Percentiles rank a stretch among this genome's conserved stretches.
phyloP scores from a whole-genome alignment of 1,140 invertebrate species.

The Leucophenga varia region DNA sequence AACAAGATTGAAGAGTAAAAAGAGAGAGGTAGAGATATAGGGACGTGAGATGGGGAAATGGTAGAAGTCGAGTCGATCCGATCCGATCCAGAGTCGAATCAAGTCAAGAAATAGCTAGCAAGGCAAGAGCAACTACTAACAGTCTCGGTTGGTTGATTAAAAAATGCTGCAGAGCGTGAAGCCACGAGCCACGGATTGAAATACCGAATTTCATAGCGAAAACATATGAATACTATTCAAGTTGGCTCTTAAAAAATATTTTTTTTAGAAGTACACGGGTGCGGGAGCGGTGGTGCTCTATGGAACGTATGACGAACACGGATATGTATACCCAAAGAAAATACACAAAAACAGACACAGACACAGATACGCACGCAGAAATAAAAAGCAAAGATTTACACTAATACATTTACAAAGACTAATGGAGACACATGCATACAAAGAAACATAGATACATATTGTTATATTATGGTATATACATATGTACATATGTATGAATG shows the following conservation, averaged over 20 bases:
- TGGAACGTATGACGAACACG: conserved; percentile 13
- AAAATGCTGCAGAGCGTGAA: conserved; percentile 41
- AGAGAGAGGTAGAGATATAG: conserved; percentile 20
- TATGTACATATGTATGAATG: conserved; percentile 5
- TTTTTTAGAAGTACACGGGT: too few species aligned
- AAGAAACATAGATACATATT: conserved; percentile 1
- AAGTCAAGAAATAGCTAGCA: conserved; percentile 38
- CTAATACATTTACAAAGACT: too few species aligned
- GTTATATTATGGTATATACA: neutral
- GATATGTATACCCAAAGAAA: too few species aligned
- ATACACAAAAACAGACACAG: conserved; percentile 2
- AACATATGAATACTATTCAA: conserved; percentile 48
- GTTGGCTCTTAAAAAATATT: too few species aligned
- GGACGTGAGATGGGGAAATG: too few species aligned
- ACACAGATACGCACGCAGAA: conserved; percentile 2
- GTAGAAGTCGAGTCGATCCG: too few species aligned
- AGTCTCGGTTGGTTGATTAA: conserved; percentile 42
- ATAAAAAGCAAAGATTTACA: too few species aligned
- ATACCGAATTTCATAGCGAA: conserved; percentile 52
- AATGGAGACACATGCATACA: conserved; percentile 1
- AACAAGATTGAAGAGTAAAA: too few species aligned
- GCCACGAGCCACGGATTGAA: conserved; percentile 54
- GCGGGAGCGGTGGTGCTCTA: too few species aligned
- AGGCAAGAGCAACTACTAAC: conserved; percentile 18
- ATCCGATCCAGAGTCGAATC: too few species aligned